A percentile compares a stretch with the other conserved stretches of the same genome.
Conservation (phyloP, 2,888 invertebrate genomes). For the Brachypterus glaber region DNA sequence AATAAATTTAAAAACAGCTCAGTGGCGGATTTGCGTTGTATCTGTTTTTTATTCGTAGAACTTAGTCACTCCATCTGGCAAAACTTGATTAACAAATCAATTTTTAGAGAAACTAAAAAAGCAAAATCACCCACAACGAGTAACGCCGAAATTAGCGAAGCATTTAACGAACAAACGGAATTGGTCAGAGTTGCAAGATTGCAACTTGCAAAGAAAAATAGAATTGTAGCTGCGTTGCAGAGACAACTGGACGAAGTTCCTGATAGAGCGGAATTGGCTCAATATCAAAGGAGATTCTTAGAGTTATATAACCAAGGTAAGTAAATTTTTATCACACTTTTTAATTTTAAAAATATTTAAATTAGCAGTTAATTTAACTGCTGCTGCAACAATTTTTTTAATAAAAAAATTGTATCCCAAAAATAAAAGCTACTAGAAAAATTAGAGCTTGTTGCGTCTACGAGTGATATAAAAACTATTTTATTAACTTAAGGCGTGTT, state of each 20-base stretch:
- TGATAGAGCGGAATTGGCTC: constrained; percentile 82
- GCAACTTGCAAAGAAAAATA: constrained; percentile 68
- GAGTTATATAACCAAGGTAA: constrained; percentile 90
- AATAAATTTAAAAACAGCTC: too few species aligned
- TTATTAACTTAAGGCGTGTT: too few species aligned
- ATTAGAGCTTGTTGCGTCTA: too few species aligned
- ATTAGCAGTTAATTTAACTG: not conserved
- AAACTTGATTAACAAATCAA: not conserved
- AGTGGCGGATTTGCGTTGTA: too few species aligned
- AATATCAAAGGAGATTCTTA: constrained; percentile 91
- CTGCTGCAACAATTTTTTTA: constrained; percentile 4
- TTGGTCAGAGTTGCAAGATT: constrained; percentile 52
- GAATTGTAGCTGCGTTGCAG: constrained; percentile 70
- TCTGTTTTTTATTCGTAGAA: too few species aligned
- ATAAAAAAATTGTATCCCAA: too few species aligned
- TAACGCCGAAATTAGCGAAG: constrained; percentile 38
- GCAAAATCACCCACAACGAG: constrained; percentile 36
- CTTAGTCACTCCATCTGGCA: not conserved
- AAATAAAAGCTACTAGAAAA: too few species aligned
- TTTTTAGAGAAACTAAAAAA: constrained; percentile 41
- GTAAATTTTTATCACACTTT: not conserved
- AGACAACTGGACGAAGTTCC: constrained; percentile 89
- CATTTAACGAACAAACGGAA: constrained; percentile 53
- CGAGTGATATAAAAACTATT: too few species aligned
- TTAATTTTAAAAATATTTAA: not conserved